Percentiles rank a stretch among this genome's conserved stretches.
Conservation (phyloP, 2,797 vertebrate species). For the Sebastes diploproa region DNA sequence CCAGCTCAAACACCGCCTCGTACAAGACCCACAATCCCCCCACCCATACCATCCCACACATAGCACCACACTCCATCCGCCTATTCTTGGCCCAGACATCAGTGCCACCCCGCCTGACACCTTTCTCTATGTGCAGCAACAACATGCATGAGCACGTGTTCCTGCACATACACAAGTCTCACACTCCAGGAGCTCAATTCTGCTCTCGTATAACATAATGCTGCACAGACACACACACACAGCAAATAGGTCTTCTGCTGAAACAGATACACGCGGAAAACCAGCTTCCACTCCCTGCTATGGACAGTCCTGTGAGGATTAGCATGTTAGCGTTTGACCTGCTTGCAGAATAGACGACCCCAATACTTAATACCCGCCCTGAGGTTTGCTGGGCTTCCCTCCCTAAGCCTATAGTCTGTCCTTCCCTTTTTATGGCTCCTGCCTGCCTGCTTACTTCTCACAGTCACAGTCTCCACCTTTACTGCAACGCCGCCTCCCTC, state of each 20-base stretch:
- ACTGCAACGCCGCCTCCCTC: conserved; percentile 62
- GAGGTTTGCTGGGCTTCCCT: conserved; percentile 64
- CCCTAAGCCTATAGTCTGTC: conserved; percentile 65
- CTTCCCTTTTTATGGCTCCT: conserved; percentile 74
- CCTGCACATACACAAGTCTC: not conserved
- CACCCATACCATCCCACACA: conserved; percentile 57
- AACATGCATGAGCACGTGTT: conserved; percentile 37
- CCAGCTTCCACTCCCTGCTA: conserved; percentile 15
- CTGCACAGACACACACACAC: conserved; percentile 16
- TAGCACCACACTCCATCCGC: conserved; percentile 47
- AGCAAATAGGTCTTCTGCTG: conserved; percentile 22
- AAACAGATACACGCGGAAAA: conserved; percentile 38
- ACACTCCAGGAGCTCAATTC: conserved; percentile 16
- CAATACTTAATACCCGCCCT: conserved; percentile 71
- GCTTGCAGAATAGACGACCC: conserved; percentile 64
- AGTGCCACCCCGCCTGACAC: conserved; percentile 38
- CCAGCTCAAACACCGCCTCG: conserved; percentile 68
- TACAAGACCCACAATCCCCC: conserved; percentile 46
- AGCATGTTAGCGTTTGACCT: conserved; percentile 76
- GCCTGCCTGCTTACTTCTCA: conserved; percentile 68
- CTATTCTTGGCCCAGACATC: conserved; percentile 68
- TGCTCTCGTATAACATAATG: conserved; percentile 29
- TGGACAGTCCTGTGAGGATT: conserved; percentile 59
- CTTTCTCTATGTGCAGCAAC: conserved; percentile 33
- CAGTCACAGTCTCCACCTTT: conserved; percentile 70